Conservation (phyloP, 37 sponge, comb jelly and placozoan species). For the Theonella swinhoei region DNA sequence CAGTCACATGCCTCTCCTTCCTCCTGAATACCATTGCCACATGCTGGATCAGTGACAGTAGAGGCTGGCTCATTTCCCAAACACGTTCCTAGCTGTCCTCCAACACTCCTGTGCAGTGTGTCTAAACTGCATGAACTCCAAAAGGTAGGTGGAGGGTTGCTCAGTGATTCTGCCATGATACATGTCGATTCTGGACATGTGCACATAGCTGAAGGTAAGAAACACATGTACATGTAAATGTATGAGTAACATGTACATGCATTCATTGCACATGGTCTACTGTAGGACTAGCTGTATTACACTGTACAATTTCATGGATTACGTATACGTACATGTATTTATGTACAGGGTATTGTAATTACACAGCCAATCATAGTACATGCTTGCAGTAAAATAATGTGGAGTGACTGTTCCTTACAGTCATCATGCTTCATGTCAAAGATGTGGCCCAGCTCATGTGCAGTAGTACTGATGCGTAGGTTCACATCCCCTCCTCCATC, state of each 20-base stretch:
- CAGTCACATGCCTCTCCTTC: conserved; percentile 83
- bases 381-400: too few relatives aligned
- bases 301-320: too few relatives aligned
- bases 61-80: conserved; percentile 35
- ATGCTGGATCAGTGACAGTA: conserved; percentile 57
- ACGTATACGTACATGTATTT: too few relatives aligned
- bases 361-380: too few relatives aligned
- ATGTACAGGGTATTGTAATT: too few relatives aligned
- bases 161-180: conserved; percentile 35
- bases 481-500: conserved; percentile 10
- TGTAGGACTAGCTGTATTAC: too few relatives aligned
- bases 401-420: too few relatives aligned
- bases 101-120: conserved; percentile 6
- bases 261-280: too few relatives aligned
- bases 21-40: conserved; percentile 86
- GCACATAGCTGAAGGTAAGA: conserved; percentile 29
- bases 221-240: too few relatives aligned
- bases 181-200: conserved; percentile 43
- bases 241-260: too few relatives aligned
- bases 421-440: conserved; percentile 75
- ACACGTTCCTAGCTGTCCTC: conserved; percentile 14
- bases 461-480: conserved; percentile 41
- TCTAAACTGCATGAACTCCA: conserved; percentile 38
- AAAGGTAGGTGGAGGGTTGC: conserved; percentile 4
- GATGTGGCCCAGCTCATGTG: conserved; percentile 88